Conservation (phyloP, 2,888 invertebrate genomes). For the Himalopsyche kuldschensis region DNA sequence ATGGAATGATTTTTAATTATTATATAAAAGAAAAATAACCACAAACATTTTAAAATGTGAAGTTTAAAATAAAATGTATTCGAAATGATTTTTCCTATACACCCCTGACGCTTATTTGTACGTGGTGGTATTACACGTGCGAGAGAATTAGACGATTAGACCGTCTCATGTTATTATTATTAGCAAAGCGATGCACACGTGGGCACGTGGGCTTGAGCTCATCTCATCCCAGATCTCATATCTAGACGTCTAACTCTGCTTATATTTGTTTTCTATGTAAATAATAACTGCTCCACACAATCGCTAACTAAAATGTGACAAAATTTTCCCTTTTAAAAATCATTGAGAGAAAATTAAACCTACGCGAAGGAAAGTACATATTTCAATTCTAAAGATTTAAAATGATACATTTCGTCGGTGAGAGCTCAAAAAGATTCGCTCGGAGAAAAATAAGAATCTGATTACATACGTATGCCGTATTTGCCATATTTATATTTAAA, state of each 20-base stretch:
- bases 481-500: too few species aligned
- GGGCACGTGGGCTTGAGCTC: constrained; percentile 6
- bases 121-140: constrained; percentile 22
- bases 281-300: constrained; percentile 2
- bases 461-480: too few species aligned
- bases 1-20: too few species aligned
- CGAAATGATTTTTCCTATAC: neutral
- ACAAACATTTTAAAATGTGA: too few species aligned
- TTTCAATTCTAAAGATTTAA: too few species aligned
- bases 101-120: neutral
- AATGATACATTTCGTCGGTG: too few species aligned
- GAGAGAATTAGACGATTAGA: constrained; percentile 20
- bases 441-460: too few species aligned
- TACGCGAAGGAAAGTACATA: too few species aligned
- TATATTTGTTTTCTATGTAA: constrained; percentile 29
- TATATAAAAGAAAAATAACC: too few species aligned
- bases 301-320: neutral
- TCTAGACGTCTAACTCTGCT: constrained; percentile 15
- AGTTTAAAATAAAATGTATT: too few species aligned
- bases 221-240: constrained; percentile 23
- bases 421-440: too few species aligned
- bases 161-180: constrained; percentile 8
- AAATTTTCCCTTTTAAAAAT: neutral
- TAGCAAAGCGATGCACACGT: constrained; percentile 27
- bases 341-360: too few species aligned